phyloP scores from a whole-genome alignment of 2,113 vertebrate genomes.

The Coptodon rendalli region DNA sequence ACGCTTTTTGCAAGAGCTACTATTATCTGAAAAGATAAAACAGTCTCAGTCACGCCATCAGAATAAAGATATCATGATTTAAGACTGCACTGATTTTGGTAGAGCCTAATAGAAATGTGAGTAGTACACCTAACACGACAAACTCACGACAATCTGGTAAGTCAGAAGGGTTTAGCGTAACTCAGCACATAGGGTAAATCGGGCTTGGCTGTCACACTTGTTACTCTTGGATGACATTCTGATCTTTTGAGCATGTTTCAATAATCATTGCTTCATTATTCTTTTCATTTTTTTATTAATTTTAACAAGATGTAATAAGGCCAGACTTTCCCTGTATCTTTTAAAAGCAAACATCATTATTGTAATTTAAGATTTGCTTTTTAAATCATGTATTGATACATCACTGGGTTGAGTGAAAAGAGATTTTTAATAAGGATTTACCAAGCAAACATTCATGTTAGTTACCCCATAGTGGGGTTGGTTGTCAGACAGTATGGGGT shows the following conservation, averaged over 20 bases:
- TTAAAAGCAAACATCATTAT: slow-evolving; percentile 23
- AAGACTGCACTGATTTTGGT: too few relatives aligned
- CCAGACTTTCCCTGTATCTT: neutral
- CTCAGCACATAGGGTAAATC: too few relatives aligned
- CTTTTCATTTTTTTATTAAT: neutral
- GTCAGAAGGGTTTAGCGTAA: too few relatives aligned
- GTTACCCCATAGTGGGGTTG: neutral
- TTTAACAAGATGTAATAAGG: neutral
- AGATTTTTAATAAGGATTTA: slow-evolving; percentile 39
- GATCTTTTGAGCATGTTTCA: neutral
- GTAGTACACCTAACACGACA: too few relatives aligned
- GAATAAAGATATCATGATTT: too few relatives aligned
- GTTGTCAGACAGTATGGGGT: neutral
- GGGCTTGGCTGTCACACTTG: too few relatives aligned
- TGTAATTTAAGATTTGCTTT: slow-evolving; percentile 59
- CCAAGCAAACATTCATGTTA: slow-evolving; percentile 8
- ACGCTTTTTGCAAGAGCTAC: too few relatives aligned
- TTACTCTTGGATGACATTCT: fast-evolving
- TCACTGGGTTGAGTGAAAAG: neutral
- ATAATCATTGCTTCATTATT: neutral
- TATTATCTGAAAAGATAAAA: too few relatives aligned
- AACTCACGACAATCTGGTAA: too few relatives aligned
- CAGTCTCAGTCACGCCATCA: too few relatives aligned
- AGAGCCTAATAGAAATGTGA: too few relatives aligned
- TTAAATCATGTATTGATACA: slow-evolving; percentile 30